Evolutionary conservation across 1,140 invertebrate genomes (phyloP), one percentile per base, ranked within the genome.

Genomic region (Magallana angulata): DNA sequence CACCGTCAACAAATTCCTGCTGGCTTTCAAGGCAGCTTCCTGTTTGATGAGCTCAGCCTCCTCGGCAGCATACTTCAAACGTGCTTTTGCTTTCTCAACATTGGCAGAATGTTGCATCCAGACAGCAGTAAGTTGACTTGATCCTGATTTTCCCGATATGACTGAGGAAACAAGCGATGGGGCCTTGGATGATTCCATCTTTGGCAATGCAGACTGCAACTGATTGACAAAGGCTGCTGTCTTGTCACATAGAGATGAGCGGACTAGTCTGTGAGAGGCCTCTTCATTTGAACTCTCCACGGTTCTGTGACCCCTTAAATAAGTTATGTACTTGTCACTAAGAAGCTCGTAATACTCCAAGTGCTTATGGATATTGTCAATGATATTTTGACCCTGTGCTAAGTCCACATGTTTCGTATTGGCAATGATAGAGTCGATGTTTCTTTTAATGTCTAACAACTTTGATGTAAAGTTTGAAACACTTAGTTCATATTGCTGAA

Each of bases 21-120:
- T 60, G 56, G 81, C 80, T 36, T 87, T 87, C 7, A 87, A 16
- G 9, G 58, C 60, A 56, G 86, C 86, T 68, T 87, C 36, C 1
- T 48, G 18, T 24, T 81, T 82, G 7, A 83, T 57, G 1, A 68
- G 16, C 16, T 58, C 56, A 8, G 86, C 62, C 18, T 87, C 81
- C 5, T 68, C 58, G 24, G 56, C 48, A 18, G 60, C 81, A 71
- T 87, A 87, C 36, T 83, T 87, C 5, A 87, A 57, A 56, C 9
- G 8, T 24, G 86, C 14, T 30, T 83, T 68, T 6, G 81, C 81
- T 2, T 64, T 84, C 24, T 64, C 80, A 7, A 83, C 82, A 57
- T 57, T 16, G 1, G 14, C 11, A 11, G 56, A 16, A n/a, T 16
- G 18, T 12, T 16, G 12, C 9, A 80, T 80, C 24, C 12, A n/a